A percentile compares a stretch with the other conserved stretches of the same genome.
Conservation (phyloP, 2,113 vertebrate species). For the Alouatta palliata region DNA sequence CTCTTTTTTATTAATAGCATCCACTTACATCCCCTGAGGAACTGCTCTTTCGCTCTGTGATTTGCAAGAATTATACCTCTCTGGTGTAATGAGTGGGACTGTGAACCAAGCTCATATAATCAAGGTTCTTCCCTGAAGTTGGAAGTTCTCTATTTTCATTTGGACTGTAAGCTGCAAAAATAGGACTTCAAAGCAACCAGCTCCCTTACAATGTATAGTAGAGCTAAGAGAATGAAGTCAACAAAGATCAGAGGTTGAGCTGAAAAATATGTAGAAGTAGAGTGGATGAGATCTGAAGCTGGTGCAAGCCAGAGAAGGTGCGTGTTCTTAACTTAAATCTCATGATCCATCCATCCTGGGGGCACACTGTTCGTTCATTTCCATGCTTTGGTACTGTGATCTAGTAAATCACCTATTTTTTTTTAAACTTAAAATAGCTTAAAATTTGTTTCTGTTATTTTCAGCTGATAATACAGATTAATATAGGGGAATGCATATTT, state of each 20-base stretch:
- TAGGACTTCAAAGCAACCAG: neutral
- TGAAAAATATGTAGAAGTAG: neutral
- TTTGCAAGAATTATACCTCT: neutral
- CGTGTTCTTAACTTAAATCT: neutral
- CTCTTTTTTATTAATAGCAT: neutral
- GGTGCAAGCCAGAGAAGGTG: neutral
- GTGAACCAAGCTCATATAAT: neutral
- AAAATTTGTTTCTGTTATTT: neutral
- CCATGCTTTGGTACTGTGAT: neutral
- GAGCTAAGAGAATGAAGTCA: neutral
- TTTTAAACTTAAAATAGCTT: neutral
- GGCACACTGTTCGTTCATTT: neutral
- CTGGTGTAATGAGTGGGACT: neutral
- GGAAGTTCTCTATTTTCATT: neutral
- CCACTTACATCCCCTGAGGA: neutral
- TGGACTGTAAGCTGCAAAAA: neutral
- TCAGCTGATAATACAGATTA: neutral
- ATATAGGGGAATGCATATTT: neutral
- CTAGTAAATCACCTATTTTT: neutral
- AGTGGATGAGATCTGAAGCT: neutral
- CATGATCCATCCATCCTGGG: neutral
- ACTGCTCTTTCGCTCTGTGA: neutral
- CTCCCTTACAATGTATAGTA: neutral
- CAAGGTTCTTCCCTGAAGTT: neutral
- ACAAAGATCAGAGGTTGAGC: neutral